Evolutionary conservation across 2,113 vertebrate species (phyloP).

Genomic region (Pagrus major): DNA sequence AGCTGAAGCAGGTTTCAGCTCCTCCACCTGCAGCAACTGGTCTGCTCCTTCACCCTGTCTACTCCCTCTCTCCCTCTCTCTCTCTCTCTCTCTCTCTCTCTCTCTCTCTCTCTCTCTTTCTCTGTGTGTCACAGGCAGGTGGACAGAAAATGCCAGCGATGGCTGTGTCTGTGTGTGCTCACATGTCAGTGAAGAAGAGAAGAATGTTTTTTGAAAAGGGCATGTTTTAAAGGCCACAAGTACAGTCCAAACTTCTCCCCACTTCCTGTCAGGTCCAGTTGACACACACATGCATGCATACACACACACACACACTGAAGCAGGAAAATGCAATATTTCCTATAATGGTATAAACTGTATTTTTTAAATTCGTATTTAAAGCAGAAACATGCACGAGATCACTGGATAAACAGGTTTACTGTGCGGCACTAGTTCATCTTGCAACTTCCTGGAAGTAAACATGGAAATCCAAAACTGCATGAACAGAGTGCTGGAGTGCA

Average conservation of each 20-base stretch:
- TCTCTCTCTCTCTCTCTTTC: too few species aligned
- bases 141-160: slow-evolving; percentile 53
- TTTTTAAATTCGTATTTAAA: too few species aligned
- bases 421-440: too few species aligned
- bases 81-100: too few species aligned
- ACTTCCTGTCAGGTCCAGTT: background rate
- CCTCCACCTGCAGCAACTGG: background rate
- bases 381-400: too few species aligned
- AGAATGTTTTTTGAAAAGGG: slow-evolving; percentile 61
- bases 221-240: slow-evolving; percentile 60
- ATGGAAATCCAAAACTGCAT: background rate
- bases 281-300: too few species aligned
- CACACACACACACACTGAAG: background rate
- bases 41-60: background rate
- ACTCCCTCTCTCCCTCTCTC: too few species aligned
- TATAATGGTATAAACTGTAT: too few species aligned
- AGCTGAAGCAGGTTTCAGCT: background rate
- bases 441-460: background rate
- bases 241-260: background rate
- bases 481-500: background rate
- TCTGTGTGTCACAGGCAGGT: too few species aligned
- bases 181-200: slow-evolving; percentile 44
- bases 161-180: slow-evolving; percentile 31
- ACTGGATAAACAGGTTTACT: too few species aligned
- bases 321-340: too few species aligned